Base-by-base conservation (phyloP, 2,888 invertebrate genomes). In the Seira sanloemensis region DNA sequence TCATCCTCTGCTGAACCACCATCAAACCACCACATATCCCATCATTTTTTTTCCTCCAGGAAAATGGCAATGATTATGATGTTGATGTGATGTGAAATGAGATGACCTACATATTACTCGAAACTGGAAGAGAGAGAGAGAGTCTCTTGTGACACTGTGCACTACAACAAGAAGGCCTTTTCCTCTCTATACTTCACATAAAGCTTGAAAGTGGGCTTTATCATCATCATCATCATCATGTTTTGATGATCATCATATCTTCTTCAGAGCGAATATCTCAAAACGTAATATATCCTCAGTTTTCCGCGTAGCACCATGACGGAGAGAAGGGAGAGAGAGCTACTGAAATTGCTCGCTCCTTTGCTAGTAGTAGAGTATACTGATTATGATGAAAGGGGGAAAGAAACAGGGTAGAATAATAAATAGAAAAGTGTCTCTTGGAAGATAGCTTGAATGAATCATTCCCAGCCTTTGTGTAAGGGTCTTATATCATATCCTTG, bases 371-470 rank as follows among this genome's bases (percentile, higher is more conserved):
- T 12, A 50, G n/a, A 50, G 27, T 74, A 26, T 25, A 9, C 26
- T 65, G 74, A 74, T 58, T 73, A 79, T 74, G 74, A 54, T 37
- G 67, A 50, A 68, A 26, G 80, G 74, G 54, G 58, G 18, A 46
- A 58, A 21, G 50, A 62, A 50, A 78, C 27, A 76, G 76, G 76
- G 65, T 23, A 81, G 81, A 81, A 81, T 81, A 81, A 81, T 81
- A 81, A 81, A 81, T 81, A 81, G 81, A 81, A 81, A 81, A 76
- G 69, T 81, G 81, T 81, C 81, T 81, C 76, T 24, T 75, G 69
- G 65, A 81, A 81, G 81, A 81, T 81, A 71, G 16, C 75, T 75
- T 26, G 71, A 76, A 81, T 81, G 81, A 81, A 81, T 81, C 81
- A 81, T 81, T 76, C 12, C 16, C 16, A 16, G n/a, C n/a, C n/a